These are phyloP conservation scores for Nephrocerus scutellatus DNA, from an alignment of 2,888 invertebrate species.

Conservation along the genomic window DNA sequence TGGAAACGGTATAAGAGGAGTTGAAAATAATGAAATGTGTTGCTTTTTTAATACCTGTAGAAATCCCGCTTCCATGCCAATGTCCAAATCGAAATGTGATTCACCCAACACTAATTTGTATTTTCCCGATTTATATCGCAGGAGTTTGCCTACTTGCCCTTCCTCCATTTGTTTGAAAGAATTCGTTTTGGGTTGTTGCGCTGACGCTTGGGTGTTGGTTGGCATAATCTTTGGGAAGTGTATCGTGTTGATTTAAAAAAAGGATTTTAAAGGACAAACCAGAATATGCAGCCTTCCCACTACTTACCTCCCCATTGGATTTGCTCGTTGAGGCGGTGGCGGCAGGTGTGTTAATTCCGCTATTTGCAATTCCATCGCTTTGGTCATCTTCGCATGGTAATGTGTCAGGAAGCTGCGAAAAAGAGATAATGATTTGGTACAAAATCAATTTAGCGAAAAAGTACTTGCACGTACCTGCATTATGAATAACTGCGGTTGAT, in stretches of 20 bases:
- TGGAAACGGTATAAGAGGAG: not conserved
- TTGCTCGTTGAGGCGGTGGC: too few relatives aligned
- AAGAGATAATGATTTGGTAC: not conserved
- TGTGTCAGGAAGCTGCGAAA: conserved; percentile 38
- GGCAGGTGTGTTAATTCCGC: too few relatives aligned
- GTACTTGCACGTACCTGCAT: conserved; percentile 41
- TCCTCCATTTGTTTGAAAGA: conserved; percentile 48
- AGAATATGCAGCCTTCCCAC: too few relatives aligned
- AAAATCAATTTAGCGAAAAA: not conserved
- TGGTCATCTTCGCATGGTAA: conserved; percentile 30
- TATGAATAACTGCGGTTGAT: conserved; percentile 38
- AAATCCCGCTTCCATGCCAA: conserved; percentile 55
- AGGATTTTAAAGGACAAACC: too few relatives aligned
- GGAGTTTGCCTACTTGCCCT: conserved; percentile 54
- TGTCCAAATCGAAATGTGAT: conserved; percentile 53
- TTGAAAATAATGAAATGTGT: not conserved
- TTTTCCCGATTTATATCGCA: conserved; percentile 55
- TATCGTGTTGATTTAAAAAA: too few relatives aligned
- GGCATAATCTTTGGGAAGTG: conserved; percentile 20
- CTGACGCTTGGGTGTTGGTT: conserved; percentile 18
- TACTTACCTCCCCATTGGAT: too few relatives aligned
- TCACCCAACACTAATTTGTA: conserved; percentile 53
- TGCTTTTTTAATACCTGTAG: conserved; percentile 44
- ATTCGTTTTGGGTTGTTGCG: too few relatives aligned
- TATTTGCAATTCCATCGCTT: conserved; percentile 16